Evolutionary conservation across 2,888 invertebrate species (phyloP), one percentile per base, ranked within the genome.

Genomic region (Machimus rusticus): DNA sequence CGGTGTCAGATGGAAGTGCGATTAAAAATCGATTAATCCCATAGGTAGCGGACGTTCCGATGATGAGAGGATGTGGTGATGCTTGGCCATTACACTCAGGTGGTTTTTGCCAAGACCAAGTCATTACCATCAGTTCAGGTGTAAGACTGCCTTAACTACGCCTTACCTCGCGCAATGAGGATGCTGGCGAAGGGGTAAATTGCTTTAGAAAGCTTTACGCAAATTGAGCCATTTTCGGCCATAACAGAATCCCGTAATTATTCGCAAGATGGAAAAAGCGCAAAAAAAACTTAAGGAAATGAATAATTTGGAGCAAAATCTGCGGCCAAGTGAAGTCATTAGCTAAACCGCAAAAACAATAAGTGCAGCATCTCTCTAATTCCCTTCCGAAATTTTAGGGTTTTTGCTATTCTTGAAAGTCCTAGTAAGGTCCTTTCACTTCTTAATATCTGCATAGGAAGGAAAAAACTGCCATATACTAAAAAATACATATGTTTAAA

Each of bases 1-100:
- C 43, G 28, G 87, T 87, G 87, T 86, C 87, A 87, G 87, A 76
- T 87, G 87, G 81, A 87, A 86, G 86, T 86, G 43, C 76, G 86
- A 87, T 87, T 87, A 87, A 86, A 87, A 86, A 87, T 87, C 87
- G 87, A 87, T 87, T 87, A 87, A 84, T 87, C 76, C 23, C 34
- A 46, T 51, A 23, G 28, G 34, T 74, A 46, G 74, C 43, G 74
- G 74, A 74, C 46, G 23, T 28, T 39, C 66, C 66, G 4, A 46
- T 23, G 37, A 46, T 23, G 51, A 79, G 79, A 79, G 79, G 79
- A 79, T 79, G 79, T 51, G 51, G 5, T 51, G 66, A 66, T 66
- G 66, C 66, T 66, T 66, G 66, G 23, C 66, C 66, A 66, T 66
- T 66, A 79, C 19, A 66, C 51, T 79, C 14, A 28, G 46, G 31